phyloP scores from a whole-genome alignment of 2,888 invertebrate genomes.

The Opisthograptis luteolata region DNA sequence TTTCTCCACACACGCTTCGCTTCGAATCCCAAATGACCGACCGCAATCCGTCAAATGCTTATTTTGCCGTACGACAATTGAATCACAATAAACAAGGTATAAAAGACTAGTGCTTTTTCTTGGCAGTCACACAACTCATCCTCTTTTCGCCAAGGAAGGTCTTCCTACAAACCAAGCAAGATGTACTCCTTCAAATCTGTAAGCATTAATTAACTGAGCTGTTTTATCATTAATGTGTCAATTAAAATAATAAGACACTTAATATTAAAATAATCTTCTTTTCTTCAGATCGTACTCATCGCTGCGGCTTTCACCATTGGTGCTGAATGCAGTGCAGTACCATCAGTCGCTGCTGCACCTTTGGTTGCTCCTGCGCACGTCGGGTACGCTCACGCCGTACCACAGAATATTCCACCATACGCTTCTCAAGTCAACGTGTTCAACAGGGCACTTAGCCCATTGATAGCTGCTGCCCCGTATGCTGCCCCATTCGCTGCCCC shows the following conservation, averaged over 20 bases:
- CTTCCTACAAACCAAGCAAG: constrained; percentile 66
- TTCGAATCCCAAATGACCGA: constrained; percentile 76
- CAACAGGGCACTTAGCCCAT: constrained; percentile 68
- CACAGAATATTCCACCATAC: constrained; percentile 86
- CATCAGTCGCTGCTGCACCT: constrained; percentile 61
- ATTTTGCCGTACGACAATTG: constrained; percentile 69
- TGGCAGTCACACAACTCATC: constrained; percentile 68
- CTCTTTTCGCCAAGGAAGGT: constrained; percentile 78
- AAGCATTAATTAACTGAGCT: constrained; percentile 42
- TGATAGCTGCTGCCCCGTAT: constrained; percentile 61
- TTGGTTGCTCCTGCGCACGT: constrained; percentile 82
- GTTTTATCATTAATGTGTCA: neutral
- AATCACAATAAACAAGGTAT: constrained; percentile 77
- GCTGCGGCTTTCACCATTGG: constrained; percentile 67
- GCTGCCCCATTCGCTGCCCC: constrained; percentile 55
- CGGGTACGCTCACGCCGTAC: constrained; percentile 84
- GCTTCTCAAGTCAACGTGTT: constrained; percentile 85
- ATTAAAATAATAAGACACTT: neutral
- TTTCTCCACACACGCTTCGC: constrained; percentile 72
- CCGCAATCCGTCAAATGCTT: constrained; percentile 75
- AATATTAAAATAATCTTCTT: neutral
- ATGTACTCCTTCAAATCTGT: constrained; percentile 82
- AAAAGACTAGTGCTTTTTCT: constrained; percentile 69
- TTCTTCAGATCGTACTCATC: constrained; percentile 71
- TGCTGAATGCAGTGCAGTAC: constrained; percentile 67